Percentiles rank a stretch among this genome's conserved stretches.
phyloP scores from a whole-genome alignment of 2,888 invertebrate genomes.

The Leucozona laternaria region DNA sequence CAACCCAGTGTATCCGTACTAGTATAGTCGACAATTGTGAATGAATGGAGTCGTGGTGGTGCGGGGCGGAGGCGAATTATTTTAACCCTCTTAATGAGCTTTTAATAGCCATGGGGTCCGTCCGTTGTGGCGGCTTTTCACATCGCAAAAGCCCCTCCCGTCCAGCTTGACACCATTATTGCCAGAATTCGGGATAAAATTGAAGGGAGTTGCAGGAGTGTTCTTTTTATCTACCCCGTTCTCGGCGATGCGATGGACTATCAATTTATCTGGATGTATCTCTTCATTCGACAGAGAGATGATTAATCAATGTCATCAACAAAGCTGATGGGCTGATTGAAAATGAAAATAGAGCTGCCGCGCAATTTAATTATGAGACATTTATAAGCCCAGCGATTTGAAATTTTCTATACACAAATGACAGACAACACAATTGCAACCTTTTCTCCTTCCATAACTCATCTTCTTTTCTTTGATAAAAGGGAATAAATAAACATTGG shows the following conservation, averaged over 20 bases:
- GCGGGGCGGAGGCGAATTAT: slow-evolving; percentile 51
- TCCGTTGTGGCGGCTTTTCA: slow-evolving; percentile 16
- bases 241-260: slow-evolving; percentile 31
- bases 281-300: slow-evolving; percentile 61
- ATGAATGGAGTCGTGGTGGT: neutral
- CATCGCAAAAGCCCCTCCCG: slow-evolving; percentile 47
- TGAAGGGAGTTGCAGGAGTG: neutral
- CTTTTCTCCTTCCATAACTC: slow-evolving; percentile 16
- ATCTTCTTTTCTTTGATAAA: slow-evolving; percentile 11
- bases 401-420: slow-evolving; percentile 36
- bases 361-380: slow-evolving; percentile 73
- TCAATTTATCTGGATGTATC: slow-evolving; percentile 61
- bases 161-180: slow-evolving; percentile 63
- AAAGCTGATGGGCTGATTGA: slow-evolving; percentile 72
- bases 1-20: neutral
- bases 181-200: slow-evolving; percentile 34
- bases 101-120: slow-evolving; percentile 75
- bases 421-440: slow-evolving; percentile 46
- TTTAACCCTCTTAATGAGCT: slow-evolving; percentile 74
- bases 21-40: slow-evolving; percentile 18
- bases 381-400: slow-evolving; percentile 58
- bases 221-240: slow-evolving; percentile 23
- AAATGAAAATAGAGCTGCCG: slow-evolving; percentile 68
- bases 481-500: slow-evolving; percentile 42
- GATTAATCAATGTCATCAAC: slow-evolving; percentile 73